Percentiles rank a stretch among this genome's conserved stretches.
These are phyloP conservation scores for Rhombomys opimus DNA, from an alignment of 2,113 vertebrate genomes.

Conservation along the genomic window DNA sequence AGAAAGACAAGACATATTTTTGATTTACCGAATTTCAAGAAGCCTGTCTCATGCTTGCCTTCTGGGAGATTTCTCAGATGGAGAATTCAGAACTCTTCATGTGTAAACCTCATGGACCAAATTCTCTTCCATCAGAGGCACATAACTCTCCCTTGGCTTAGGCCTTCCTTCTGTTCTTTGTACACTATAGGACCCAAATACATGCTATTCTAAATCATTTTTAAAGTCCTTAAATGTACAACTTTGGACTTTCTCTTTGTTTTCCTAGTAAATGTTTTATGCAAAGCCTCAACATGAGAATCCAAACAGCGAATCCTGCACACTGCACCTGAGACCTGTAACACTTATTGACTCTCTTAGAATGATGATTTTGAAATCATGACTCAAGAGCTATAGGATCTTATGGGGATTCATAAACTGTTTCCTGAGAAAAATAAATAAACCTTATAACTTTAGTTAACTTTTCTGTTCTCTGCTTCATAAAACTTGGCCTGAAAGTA, in stretches of 20 bases:
- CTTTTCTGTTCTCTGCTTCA: constrained; percentile 37
- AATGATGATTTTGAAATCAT: background rate
- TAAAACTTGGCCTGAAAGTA: background rate
- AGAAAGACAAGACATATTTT: constrained; percentile 18
- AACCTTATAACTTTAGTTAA: background rate
- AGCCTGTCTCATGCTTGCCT: background rate
- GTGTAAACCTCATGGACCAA: background rate
- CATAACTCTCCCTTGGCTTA: background rate
- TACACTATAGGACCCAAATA: background rate
- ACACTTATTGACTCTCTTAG: background rate
- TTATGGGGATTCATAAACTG: background rate
- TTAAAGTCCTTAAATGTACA: background rate
- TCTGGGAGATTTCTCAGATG: background rate
- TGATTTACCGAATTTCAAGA: background rate
- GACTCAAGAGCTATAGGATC: background rate
- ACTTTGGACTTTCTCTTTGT: background rate
- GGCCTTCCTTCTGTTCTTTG: background rate
- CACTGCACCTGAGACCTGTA: background rate
- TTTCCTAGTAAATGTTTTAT: background rate
- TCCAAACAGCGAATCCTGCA: background rate
- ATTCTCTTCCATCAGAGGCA: background rate
- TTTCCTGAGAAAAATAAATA: background rate
- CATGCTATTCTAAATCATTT: constrained; percentile 26
- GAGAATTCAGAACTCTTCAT: background rate
- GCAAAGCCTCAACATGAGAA: background rate